These are phyloP conservation scores for Hedychridium roseum DNA, from an alignment of 2,888 invertebrate genomes.

Conservation along the genomic window DNA sequence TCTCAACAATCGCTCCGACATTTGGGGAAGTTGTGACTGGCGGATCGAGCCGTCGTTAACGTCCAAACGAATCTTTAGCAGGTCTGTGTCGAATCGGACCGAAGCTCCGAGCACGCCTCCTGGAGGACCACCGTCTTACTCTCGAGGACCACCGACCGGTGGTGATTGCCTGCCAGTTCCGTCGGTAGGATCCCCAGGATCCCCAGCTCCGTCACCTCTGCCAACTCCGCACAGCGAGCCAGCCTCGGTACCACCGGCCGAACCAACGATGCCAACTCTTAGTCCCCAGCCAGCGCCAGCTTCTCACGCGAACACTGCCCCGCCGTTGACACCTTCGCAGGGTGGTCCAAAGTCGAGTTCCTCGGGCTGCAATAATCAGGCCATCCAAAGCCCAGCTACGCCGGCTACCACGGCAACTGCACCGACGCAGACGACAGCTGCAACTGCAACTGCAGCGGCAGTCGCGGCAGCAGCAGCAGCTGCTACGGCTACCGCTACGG, in stretches of 20 bases:
- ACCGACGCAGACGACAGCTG: slow-evolving; percentile 20
- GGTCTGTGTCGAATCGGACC: slow-evolving; percentile 51
- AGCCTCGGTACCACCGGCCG: slow-evolving; percentile 73
- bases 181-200: slow-evolving; percentile 67
- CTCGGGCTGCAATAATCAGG: slow-evolving; percentile 54
- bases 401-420: slow-evolving; percentile 12
- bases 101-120: slow-evolving; percentile 67
- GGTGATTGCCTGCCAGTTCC: slow-evolving; percentile 60
- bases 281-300: slow-evolving; percentile 74
- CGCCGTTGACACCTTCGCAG: slow-evolving; percentile 61
- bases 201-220: slow-evolving; percentile 75
- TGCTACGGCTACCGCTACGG: slow-evolving; percentile 22
- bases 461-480: slow-evolving; percentile 33
- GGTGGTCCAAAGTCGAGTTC: slow-evolving; percentile 61
- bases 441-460: slow-evolving; percentile 33
- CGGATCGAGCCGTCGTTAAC: too few species aligned
- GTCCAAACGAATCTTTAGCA: too few species aligned
- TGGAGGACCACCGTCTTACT: slow-evolving; percentile 74
- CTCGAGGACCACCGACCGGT: slow-evolving; percentile 66
- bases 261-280: slow-evolving; percentile 75
- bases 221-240: slow-evolving; percentile 76
- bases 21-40: too few species aligned
- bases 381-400: slow-evolving; percentile 38
- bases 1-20: too few species aligned
- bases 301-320: slow-evolving; percentile 62